phyloP scores from a whole-genome alignment of 2,888 invertebrate genomes.

The Odontothrips loti region DNA sequence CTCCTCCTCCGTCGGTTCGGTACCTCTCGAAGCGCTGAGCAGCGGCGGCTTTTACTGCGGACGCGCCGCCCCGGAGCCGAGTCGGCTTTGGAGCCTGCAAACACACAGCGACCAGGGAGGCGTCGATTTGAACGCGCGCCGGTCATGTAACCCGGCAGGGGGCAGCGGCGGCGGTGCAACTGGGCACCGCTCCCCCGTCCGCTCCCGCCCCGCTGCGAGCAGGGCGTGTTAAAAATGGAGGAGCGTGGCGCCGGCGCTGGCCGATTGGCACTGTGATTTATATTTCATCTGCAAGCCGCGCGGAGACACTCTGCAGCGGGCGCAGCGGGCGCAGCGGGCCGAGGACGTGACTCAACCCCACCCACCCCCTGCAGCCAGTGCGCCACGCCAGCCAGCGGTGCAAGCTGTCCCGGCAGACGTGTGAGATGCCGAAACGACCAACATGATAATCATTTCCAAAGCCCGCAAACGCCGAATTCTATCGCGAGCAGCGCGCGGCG shows the following conservation, averaged over 20 bases:
- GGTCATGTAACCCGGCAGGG: too few relatives aligned
- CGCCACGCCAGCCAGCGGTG: background rate
- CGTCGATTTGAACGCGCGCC: too few relatives aligned
- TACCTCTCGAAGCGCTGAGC: too few relatives aligned
- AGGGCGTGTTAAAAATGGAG: background rate
- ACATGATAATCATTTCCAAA: constrained; percentile 7
- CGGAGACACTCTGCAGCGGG: background rate
- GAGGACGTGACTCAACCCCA: background rate
- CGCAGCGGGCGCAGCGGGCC: background rate
- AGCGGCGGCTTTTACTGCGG: too few relatives aligned
- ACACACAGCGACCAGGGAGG: too few relatives aligned
- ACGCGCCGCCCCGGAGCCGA: too few relatives aligned
- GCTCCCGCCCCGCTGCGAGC: too few relatives aligned
- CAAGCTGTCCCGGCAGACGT: background rate
- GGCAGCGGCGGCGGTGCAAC: too few relatives aligned
- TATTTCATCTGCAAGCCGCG: constrained; percentile 3
- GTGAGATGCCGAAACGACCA: background rate
- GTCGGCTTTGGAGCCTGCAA: too few relatives aligned
- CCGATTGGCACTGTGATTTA: constrained; percentile 20
- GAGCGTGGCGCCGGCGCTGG: background rate
- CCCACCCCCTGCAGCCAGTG: too few relatives aligned
- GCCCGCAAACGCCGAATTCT: background rate
- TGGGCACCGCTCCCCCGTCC: too few relatives aligned
- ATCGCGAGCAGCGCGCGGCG: background rate
- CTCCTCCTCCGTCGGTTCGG: too few relatives aligned